Conservation (phyloP, 2,888 invertebrate species). For the Acheta domesticus region DNA sequence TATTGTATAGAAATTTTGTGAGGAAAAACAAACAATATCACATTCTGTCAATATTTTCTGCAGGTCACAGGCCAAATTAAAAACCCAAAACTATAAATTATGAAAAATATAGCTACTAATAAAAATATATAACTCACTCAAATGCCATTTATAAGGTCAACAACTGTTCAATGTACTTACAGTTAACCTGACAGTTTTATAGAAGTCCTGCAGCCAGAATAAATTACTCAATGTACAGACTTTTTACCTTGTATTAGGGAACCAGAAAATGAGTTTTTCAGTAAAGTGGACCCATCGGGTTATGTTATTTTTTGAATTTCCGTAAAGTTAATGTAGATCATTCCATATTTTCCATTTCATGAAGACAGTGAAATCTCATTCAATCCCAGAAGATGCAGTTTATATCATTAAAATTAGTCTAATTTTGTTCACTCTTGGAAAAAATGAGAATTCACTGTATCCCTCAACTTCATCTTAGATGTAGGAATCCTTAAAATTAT, state of each 20-base stretch:
- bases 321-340: constrained; percentile 20
- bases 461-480: no score
- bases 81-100: not conserved
- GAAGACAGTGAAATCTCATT: not conserved
- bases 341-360: not conserved
- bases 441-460: no score
- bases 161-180: constrained; percentile 25
- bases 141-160: not conserved
- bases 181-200: constrained; percentile 22
- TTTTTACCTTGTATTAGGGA: constrained; percentile 27
- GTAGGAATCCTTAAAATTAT: no score
- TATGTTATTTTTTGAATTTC: constrained; percentile 26
- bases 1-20: constrained; percentile 27
- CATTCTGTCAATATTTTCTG: not conserved
- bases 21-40: not conserved
- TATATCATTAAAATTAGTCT: no score
- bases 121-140: not conserved
- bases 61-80: not conserved
- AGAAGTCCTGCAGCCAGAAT: constrained; percentile 22
- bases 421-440: no score
- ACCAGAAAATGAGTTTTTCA: constrained; percentile 27
- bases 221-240: constrained; percentile 28
- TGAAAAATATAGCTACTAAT: not conserved
- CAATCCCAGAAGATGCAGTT: no score
- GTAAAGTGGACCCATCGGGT: constrained; percentile 30